A percentile compares a stretch with the other conserved stretches of the same genome.
phyloP scores from a whole-genome alignment of 2,113 vertebrate genomes.

The Clarias magur region DNA sequence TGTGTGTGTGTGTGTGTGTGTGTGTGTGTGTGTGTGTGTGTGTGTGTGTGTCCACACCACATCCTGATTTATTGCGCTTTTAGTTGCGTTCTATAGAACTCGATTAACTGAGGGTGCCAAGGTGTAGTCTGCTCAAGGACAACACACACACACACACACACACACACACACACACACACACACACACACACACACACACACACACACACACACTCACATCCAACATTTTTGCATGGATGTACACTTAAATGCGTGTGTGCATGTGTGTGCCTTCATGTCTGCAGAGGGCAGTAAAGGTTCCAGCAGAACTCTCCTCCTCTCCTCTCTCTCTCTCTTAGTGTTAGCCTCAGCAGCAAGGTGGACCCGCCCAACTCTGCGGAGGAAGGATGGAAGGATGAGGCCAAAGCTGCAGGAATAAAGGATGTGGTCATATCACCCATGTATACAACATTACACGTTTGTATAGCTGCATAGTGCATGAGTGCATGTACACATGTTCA shows the following conservation, averaged over 20 bases:
- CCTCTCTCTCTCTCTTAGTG: neutral
- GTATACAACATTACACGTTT: neutral
- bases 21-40: neutral
- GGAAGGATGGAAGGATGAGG: conserved; percentile 58
- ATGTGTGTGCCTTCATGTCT: neutral
- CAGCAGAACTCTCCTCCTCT: neutral
- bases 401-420: neutral
- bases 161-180: conserved; percentile 17
- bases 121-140: conserved; percentile 80
- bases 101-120: conserved; percentile 94
- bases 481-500: neutral
- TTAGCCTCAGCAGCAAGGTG: neutral
- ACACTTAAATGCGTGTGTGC: neutral
- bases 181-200: conserved; percentile 24
- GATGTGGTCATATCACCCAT: no score
- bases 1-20: neutral
- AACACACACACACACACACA: conserved; percentile 20
- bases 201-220: neutral
- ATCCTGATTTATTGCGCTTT: conserved; percentile 98
- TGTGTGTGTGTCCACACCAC: neutral
- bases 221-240: neutral
- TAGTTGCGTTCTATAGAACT: conserved; percentile 95
- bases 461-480: neutral
- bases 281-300: conserved; percentile 5
- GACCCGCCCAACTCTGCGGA: conserved; percentile 23